Evolutionary conservation across 2,888 invertebrate species (phyloP).

Genomic region (Drosophila phalerata): DNA sequence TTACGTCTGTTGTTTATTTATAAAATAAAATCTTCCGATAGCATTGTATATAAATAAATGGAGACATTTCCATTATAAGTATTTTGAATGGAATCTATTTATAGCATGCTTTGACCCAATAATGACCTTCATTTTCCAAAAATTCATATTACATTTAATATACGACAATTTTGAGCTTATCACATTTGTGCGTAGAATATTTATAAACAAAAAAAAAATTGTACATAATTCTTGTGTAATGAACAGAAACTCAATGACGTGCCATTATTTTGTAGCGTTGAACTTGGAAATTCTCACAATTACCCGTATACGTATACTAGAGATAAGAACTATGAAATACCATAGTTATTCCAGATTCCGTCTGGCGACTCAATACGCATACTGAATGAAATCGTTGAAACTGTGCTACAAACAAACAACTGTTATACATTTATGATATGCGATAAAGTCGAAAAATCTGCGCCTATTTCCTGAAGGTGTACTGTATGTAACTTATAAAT

Average conservation of each 20-base stretch:
- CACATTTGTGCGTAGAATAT: slow-evolving; percentile 36
- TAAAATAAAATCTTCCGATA: background rate
- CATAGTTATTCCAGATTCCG: slow-evolving; percentile 14
- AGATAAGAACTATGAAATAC: slow-evolving; percentile 22
- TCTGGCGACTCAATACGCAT: slow-evolving; percentile 23
- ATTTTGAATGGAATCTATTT: slow-evolving; percentile 5
- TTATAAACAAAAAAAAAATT: slow-evolving; percentile 39
- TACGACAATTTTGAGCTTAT: background rate
- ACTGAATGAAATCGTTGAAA: slow-evolving; percentile 28
- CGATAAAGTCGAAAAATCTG: slow-evolving; percentile 7
- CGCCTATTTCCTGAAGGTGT: slow-evolving; percentile 11
- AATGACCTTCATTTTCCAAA: slow-evolving; percentile 15
- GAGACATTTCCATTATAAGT: background rate
- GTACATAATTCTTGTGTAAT: background rate
- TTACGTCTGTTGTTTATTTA: slow-evolving; percentile 19
- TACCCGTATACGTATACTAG: slow-evolving; percentile 22
- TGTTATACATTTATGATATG: slow-evolving; percentile 1
- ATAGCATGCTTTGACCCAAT: background rate
- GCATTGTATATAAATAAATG: background rate
- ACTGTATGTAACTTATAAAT: slow-evolving; percentile 18
- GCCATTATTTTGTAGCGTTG: slow-evolving; percentile 27
- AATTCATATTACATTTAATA: slow-evolving; percentile 1
- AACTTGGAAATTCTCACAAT: slow-evolving; percentile 51
- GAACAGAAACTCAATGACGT: slow-evolving; percentile 30
- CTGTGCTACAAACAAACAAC: slow-evolving; percentile 11